Base-by-base conservation (phyloP, 2,113 vertebrate genomes). In the Caloenas nicobarica region DNA sequence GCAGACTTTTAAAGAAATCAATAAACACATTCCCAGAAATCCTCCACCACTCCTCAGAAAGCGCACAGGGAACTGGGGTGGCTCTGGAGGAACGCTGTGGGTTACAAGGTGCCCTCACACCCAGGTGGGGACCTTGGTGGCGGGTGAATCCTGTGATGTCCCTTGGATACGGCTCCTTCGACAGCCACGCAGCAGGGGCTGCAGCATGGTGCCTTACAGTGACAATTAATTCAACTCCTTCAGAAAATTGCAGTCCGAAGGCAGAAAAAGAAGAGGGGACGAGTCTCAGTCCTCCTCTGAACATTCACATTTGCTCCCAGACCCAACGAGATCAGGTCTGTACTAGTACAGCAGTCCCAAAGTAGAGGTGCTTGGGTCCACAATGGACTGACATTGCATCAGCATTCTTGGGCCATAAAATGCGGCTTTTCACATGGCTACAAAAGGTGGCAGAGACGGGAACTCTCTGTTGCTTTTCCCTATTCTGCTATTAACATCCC, bases 11-110 rank as follows among this genome's bases (percentile, higher is more conserved):
- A 31, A 61, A 65, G 34, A 11, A 9, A 53, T 2, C 38, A 4
- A 22, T 1, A 17, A 2, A 15, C 0, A 1, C 0, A 0, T 5
- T 28, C n/a, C 38, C 86, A 69, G 31, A 42, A 88, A 84, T 11
- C 34, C 23, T 24, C 31, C 64, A 17, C 3, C 16, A 4, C 4
- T 22, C 53, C 61, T 65, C 14, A 50, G 61, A 8, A 76, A 19
- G 44, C 4, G 7, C 0, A 2, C 42, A 61, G 70, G 31, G 50
- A n/a, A 7, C 33, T 11, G 48, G 54, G 66, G 3, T 7, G 66
- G 66, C 16, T 31, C 44, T 40, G 58, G 34, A 36, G n/a, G n/a
- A 72, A 72, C 25, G 2, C 36, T 33, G 2, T 4, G 36, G 26
- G 19, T 65, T 24, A 44, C 8, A n/a, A 34, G 44, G 17, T 23